Percentiles rank a stretch among this genome's conserved stretches.
Conservation (phyloP, 2,797 vertebrate species). For the Siniperca obscura region DNA sequence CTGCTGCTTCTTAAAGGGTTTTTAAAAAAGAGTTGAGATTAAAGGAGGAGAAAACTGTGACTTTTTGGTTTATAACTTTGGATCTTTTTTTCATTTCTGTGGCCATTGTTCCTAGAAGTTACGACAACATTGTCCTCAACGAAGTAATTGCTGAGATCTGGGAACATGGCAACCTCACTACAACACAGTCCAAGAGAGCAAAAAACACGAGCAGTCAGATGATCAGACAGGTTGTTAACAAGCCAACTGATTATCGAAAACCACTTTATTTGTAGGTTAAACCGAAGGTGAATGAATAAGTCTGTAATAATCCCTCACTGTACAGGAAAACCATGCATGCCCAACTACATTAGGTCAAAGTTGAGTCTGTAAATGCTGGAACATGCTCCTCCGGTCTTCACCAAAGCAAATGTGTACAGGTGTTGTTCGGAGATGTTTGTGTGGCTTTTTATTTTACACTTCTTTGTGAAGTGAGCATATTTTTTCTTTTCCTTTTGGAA, state of each 20-base stretch:
- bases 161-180: neutral
- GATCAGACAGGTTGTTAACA: neutral
- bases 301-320: neutral
- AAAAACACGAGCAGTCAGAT: no score
- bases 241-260: neutral
- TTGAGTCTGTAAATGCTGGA: neutral
- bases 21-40: slow-evolving; percentile 14
- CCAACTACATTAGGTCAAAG: neutral
- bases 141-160: slow-evolving; percentile 1
- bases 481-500: neutral
- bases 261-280: neutral
- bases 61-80: neutral
- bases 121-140: neutral
- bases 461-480: neutral
- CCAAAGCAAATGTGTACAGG: neutral
- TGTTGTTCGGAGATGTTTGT: neutral
- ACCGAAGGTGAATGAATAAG: neutral
- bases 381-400: neutral
- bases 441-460: neutral
- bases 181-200: neutral
- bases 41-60: neutral
- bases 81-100: neutral
- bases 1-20: slow-evolving; percentile 36
- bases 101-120: neutral
- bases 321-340: neutral